Conservation (phyloP, 2,888 invertebrate genomes). For the Lordiphosa andalusiaca region DNA sequence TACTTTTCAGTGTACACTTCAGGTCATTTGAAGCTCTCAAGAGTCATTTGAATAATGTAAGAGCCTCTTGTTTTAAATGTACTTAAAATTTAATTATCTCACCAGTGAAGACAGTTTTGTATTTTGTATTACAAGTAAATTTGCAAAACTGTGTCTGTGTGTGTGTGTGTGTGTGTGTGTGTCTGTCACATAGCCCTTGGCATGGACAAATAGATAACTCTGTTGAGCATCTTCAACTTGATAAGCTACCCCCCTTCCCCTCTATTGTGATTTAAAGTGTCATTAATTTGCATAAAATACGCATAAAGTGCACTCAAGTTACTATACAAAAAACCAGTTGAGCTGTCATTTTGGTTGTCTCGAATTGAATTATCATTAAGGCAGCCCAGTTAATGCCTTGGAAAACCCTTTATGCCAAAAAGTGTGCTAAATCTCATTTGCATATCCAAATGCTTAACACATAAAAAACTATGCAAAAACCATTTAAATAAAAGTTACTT, state of each 20-base stretch:
- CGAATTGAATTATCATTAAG: slow-evolving; percentile 45
- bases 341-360: slow-evolving; percentile 14
- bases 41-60: slow-evolving; percentile 4
- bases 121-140: slow-evolving; percentile 1
- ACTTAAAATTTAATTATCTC: slow-evolving; percentile 14
- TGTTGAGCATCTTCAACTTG: too few relatives aligned
- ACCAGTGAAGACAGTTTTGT: slow-evolving; percentile 8
- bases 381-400: slow-evolving; percentile 13
- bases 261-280: slow-evolving; percentile 18
- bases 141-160: too few relatives aligned
- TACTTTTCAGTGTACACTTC: slow-evolving; percentile 1
- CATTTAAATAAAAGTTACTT: too few relatives aligned
- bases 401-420: slow-evolving; percentile 4
- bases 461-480: slow-evolving; percentile 1
- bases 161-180: too few relatives aligned
- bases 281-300: slow-evolving; percentile 46
- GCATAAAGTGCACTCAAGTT: slow-evolving; percentile 26
- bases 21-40: slow-evolving; percentile 1
- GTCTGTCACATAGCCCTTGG: too few relatives aligned
- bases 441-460: slow-evolving; percentile 4
- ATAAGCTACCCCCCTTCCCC: too few relatives aligned
- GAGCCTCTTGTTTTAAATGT: slow-evolving; percentile 2
- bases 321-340: slow-evolving; percentile 13
- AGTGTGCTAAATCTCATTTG: slow-evolving; percentile 7
- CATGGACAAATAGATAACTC: too few relatives aligned